Evolutionary conservation across 2,797 vertebrate genomes (phyloP), one percentile per base, ranked within the genome.

Genomic region (Anniella stebbinsi): DNA sequence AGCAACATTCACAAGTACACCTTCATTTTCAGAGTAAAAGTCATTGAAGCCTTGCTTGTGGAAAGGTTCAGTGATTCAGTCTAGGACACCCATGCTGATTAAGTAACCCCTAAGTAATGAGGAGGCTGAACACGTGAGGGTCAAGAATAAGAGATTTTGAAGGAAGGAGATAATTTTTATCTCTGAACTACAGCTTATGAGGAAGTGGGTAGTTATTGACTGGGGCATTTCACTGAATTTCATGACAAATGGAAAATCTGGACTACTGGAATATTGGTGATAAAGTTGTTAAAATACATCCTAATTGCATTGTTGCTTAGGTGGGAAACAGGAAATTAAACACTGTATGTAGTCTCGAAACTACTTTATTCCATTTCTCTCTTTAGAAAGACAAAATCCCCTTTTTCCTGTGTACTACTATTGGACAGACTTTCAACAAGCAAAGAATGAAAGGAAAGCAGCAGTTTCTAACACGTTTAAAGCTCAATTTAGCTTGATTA

Each of bases 341-440:
- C 80, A 83, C 80, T 83, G n/a, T 69, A n/a, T 75, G 48, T 69
- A 87, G 72, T 87, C 85, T 69, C 87, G 60, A 87, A 82, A 91
- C 67, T 84, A 87, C 92, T 45, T 0, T 41, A 77, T 81, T 78
- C 41, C 6, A 90, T 90, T 93, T 87, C 91, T 57, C 81, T 88
- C 90, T 84, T 91, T 89, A 7, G 38, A 81, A 94, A 92, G 10
- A 83, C 85, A 93, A 69, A 83, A 36, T 80, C 85, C 33, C 78
- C 25, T 82, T 95, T 96, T 93, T 60, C 92, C 75, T 95, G 93
- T 95, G 96, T 89, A 90, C 45, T 91, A 91, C 90, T 23, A 10
- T 97, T 95, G 96, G 78, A 69, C 66, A 96, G 95, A 96, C 95
- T 93, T 93, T 96, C 92, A 96, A 57, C 95, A 97, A 96, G 93